Percentiles rank a stretch among this genome's conserved stretches.
Conservation (phyloP, 2,113 vertebrate species). For the Centropristis striata region DNA sequence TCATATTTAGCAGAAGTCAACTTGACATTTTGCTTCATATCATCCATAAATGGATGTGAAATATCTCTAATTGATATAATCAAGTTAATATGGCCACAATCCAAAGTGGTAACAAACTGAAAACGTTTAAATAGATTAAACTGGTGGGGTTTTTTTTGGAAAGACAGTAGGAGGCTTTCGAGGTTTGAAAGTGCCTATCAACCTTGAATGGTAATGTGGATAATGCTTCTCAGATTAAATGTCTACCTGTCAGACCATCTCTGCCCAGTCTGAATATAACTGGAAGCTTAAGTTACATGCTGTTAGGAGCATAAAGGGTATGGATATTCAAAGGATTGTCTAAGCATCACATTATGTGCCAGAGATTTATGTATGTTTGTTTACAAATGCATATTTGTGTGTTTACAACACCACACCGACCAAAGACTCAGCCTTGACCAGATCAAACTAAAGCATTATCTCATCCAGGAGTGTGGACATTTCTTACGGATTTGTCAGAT, state of each 20-base stretch:
- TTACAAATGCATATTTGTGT: constrained; percentile 13
- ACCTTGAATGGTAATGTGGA: neutral
- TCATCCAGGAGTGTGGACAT: constrained; percentile 17
- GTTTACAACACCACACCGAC: neutral
- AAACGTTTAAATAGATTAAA: neutral
- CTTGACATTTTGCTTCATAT: neutral
- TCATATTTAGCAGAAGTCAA: neutral
- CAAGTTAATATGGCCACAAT: neutral
- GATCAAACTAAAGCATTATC: constrained; percentile 53
- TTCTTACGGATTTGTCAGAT: constrained; percentile 25
- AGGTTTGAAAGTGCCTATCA: neutral
- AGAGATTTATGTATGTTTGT: neutral
- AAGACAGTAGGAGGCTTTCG: no score
- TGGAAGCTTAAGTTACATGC: neutral
- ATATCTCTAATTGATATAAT: neutral
- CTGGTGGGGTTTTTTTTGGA: no score
- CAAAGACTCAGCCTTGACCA: constrained; percentile 22
- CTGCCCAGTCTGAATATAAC: constrained; percentile 2
- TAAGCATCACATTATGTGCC: neutral
- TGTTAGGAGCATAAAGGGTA: neutral
- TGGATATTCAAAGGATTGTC: neutral
- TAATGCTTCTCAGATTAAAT: neutral
- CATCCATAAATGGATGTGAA: no score
- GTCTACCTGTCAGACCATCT: neutral
- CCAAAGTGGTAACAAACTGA: neutral